phyloP scores from a whole-genome alignment of 2,888 invertebrate species.

The Proisotoma minuta region DNA sequence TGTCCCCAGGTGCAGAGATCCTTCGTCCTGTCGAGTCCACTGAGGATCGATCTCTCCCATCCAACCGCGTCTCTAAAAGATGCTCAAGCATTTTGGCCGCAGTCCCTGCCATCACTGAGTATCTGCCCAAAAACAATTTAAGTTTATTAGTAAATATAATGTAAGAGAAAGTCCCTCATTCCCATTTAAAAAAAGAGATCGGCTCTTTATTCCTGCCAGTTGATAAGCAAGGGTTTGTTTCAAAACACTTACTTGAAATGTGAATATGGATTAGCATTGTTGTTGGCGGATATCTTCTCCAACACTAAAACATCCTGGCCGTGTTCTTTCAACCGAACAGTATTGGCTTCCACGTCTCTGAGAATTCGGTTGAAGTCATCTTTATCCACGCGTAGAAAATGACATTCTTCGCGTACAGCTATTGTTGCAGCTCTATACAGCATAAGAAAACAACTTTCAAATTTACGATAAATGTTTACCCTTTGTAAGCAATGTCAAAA shows the following conservation, averaged over 20 bases:
- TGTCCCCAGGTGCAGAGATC: slow-evolving; percentile 50
- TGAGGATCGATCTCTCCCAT: slow-evolving; percentile 51
- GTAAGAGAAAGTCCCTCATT: slow-evolving; percentile 5
- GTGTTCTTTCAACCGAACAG: slow-evolving; percentile 75
- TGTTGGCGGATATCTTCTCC: slow-evolving; percentile 62
- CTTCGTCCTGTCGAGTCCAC: slow-evolving; percentile 36
- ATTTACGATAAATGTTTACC: neutral
- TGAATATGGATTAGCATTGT: slow-evolving; percentile 51
- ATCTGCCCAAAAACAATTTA: too few relatives aligned
- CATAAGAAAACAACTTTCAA: neutral
- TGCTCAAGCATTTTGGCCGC: slow-evolving; percentile 82
- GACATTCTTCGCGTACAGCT: slow-evolving; percentile 72
- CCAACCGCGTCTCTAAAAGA: slow-evolving; percentile 71
- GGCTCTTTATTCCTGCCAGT: neutral
- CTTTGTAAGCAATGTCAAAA: too few relatives aligned
- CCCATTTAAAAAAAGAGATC: neutral
- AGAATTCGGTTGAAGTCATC: slow-evolving; percentile 77
- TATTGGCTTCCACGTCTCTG: slow-evolving; percentile 81
- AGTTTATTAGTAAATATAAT: slow-evolving; percentile 36
- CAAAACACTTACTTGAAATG: slow-evolving; percentile 61
- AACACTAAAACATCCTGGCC: slow-evolving; percentile 76
- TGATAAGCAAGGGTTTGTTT: neutral
- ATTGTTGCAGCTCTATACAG: slow-evolving; percentile 71
- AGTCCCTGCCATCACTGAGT: slow-evolving; percentile 81
- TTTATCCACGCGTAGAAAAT: slow-evolving; percentile 76